Conservation (phyloP, 2,888 invertebrate genomes). For the Drosophila macrothrix region DNA sequence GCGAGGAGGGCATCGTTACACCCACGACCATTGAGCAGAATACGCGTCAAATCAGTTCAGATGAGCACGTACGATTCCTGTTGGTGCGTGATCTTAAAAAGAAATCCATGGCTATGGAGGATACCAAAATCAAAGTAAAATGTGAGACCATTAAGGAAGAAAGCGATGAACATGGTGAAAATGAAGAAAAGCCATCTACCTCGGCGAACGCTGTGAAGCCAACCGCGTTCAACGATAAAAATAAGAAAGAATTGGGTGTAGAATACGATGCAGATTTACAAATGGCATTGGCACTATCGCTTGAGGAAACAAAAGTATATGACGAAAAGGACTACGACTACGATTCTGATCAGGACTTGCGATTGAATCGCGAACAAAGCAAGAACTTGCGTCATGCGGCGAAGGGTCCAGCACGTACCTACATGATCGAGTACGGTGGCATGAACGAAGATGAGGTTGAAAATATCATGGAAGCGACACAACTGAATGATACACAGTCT, state of each 20-base stretch:
- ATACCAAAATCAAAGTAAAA: conserved; percentile 28
- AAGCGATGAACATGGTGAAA: conserved; percentile 38
- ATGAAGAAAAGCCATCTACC: conserved; percentile 56
- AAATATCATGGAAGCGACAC: conserved; percentile 86
- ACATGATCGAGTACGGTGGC: conserved; percentile 91
- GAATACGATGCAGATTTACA: conserved; percentile 87
- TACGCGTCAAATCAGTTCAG: conserved; percentile 90
- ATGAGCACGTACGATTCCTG: conserved; percentile 90
- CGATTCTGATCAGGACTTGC: conserved; percentile 82
- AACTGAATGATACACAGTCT: conserved; percentile 64
- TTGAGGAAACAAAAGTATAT: conserved; percentile 85
- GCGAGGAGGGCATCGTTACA: conserved; percentile 91
- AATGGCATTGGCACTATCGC: conserved; percentile 87
- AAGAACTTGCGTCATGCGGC: conserved; percentile 83
- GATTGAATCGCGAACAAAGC: conserved; percentile 79
- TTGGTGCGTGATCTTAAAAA: conserved; percentile 90
- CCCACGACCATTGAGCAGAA: conserved; percentile 82
- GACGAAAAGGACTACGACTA: conserved; percentile 86
- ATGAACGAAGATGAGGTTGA: conserved; percentile 90
- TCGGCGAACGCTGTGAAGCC: conserved; percentile 32
- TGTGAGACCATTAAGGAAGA: conserved; percentile 58
- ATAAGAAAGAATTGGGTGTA: conserved; percentile 64
- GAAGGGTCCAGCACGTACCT: conserved; percentile 88
- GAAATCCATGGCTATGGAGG: conserved; percentile 84
- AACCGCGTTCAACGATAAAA: neutral